Base-by-base conservation (phyloP, 1,140 invertebrate genomes). In the Luehdorfia chinensis region DNA sequence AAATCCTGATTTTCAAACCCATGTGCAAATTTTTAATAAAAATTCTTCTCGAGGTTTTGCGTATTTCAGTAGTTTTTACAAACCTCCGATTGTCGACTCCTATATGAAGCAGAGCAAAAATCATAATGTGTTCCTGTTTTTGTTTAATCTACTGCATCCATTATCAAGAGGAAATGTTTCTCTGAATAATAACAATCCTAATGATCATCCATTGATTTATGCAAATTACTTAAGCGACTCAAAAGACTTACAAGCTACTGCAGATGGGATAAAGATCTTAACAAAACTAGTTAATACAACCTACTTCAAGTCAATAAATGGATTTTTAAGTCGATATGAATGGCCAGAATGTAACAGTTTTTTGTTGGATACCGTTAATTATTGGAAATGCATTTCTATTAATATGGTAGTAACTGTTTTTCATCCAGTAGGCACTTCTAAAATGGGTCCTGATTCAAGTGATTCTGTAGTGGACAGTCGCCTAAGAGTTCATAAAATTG, bases 161-260 rank as follows among this genome's bases (percentile, higher is more conserved):
- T 76, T 80, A 60, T 89, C 89, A n/a, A 63, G 52, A 11, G 89
- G 89, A 12, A 64, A 67, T 12, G 64, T 90, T 28, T 50, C 66
- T 23, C 53, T 90, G 34, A 66, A 64, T 27, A 86, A 77, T 30
- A 62, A 47, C 9, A 55, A 89, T 55, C 87, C 79, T 2, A 41
- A 76, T 11, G 84, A 88, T 13, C 52, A 92, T 28, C 96, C 96
- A 0, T 66, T 92, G n/a, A 94, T 98, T 41, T 90, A 94, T 69
- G 91, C 94, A 0, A 94, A 93, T 58, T 96, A 96, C 69, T 87
- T 96, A 28, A 90, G 89, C 2, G 89, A 94, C 55, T 85, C 89
- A 0, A 90, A 92, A 31, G 94, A 96, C 67, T 87, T 93, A 30
- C 4, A 89, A 86, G 1, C 88, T 83, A 19, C 84, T 93, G 13